Percentiles rank a stretch among this genome's conserved stretches.
Evolutionary conservation across 2,888 invertebrate species (phyloP).

Genomic region (Deilephila elpenor): DNA sequence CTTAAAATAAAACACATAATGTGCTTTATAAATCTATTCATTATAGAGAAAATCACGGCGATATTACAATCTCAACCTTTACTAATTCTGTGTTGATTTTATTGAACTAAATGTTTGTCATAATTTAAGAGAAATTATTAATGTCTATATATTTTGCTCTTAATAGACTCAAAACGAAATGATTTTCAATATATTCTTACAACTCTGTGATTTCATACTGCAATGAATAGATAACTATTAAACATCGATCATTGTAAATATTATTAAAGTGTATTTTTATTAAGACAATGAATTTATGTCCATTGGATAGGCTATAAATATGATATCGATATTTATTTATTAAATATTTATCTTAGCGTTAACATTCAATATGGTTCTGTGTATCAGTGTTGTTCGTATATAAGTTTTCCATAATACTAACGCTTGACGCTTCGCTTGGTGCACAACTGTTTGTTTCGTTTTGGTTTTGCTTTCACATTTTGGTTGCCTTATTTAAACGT

Average conservation of each 20-base stretch:
- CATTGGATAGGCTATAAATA: slow-evolving; percentile 61
- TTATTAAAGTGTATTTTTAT: slow-evolving; percentile 60
- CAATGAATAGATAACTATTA: slow-evolving; percentile 50
- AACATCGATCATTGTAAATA: slow-evolving; percentile 71
- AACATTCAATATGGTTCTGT: slow-evolving; percentile 62
- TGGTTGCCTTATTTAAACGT: slow-evolving; percentile 76
- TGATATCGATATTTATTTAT: slow-evolving; percentile 46
- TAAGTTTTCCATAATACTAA: slow-evolving; percentile 66
- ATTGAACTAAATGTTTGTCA: not conserved
- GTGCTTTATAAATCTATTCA: slow-evolving; percentile 40
- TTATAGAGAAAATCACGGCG: slow-evolving; percentile 39
- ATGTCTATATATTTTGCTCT: slow-evolving; percentile 6
- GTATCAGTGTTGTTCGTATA: slow-evolving; percentile 68
- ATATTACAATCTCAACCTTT: not conserved
- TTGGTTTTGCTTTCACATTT: slow-evolving; percentile 55
- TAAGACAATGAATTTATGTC: slow-evolving; percentile 69
- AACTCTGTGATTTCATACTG: slow-evolving; percentile 41
- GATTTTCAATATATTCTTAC: slow-evolving; percentile 38
- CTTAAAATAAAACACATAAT: slow-evolving; percentile 35
- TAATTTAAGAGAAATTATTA: slow-evolving; percentile 11
- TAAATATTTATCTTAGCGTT: slow-evolving; percentile 68
- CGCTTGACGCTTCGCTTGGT: slow-evolving; percentile 68
- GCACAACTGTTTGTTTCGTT: slow-evolving; percentile 54
- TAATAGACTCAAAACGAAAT: slow-evolving; percentile 27
- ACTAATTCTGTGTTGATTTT: not conserved